phyloP scores from a whole-genome alignment of 2,888 invertebrate species.

The Blastobasis lacticolella region DNA sequence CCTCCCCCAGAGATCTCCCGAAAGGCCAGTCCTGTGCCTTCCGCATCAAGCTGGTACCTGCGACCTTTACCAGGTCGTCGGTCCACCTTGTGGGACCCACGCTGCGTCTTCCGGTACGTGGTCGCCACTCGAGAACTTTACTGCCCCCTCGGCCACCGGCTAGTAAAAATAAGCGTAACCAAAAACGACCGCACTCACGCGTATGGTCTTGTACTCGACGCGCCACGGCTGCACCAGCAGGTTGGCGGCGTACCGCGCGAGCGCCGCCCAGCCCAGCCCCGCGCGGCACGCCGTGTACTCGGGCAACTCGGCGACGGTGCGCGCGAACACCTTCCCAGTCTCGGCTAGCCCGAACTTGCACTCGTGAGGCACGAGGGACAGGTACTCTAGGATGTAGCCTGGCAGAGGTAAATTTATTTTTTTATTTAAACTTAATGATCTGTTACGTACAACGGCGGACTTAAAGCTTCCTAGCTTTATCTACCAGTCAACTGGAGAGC shows the following conservation, averaged over 20 bases:
- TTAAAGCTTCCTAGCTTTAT: no score
- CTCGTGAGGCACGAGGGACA: slow-evolving; percentile 84
- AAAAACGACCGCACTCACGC: slow-evolving; percentile 66
- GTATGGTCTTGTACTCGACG: slow-evolving; percentile 86
- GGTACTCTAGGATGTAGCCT: slow-evolving; percentile 86
- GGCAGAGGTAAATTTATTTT: no score
- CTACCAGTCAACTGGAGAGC: no score
- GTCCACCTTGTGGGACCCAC: background rate
- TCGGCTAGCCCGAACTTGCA: slow-evolving; percentile 85
- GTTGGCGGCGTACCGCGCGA: slow-evolving; percentile 90
- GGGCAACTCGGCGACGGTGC: slow-evolving; percentile 79
- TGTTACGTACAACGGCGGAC: no score
- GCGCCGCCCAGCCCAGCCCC: slow-evolving; percentile 86
- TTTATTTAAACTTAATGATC: no score
- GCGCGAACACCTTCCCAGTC: slow-evolving; percentile 83
- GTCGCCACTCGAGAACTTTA: background rate
- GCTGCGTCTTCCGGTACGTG: background rate
- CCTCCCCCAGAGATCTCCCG: background rate
- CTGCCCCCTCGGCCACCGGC: no score
- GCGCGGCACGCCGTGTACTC: slow-evolving; percentile 89
- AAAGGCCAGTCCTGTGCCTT: no score
- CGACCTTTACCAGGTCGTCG: no score
- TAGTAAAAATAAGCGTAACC: background rate
- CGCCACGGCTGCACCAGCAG: slow-evolving; percentile 91
- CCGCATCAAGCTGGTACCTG: no score